Conservation (phyloP, 2,113 vertebrate genomes). For the Ammodytes marinus region DNA sequence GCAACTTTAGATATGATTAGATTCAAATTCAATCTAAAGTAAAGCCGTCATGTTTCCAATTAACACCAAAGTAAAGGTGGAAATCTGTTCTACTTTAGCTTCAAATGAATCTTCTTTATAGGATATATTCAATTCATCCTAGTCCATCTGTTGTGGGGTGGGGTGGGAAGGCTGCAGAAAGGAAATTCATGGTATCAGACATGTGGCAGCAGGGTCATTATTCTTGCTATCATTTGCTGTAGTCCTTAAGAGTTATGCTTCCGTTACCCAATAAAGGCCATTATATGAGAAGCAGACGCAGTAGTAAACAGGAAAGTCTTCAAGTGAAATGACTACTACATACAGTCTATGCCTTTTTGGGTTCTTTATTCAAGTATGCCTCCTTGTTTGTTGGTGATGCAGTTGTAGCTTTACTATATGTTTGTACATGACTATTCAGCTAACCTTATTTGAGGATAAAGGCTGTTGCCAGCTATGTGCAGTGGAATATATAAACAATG, state of each 20-base stretch:
- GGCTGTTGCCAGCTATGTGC: neutral
- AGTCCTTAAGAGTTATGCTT: neutral
- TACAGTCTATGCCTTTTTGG: neutral
- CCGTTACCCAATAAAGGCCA: neutral
- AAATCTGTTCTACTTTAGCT: neutral
- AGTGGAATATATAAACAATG: neutral
- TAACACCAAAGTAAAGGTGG: neutral
- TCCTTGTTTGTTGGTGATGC: neutral
- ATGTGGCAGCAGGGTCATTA: slow-evolving; percentile 7
- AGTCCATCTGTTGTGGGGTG: slow-evolving; percentile 15
- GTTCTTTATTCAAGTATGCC: too few relatives aligned
- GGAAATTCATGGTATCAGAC: slow-evolving; percentile 22
- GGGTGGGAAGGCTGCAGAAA: slow-evolving; percentile 1
- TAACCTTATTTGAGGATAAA: neutral
- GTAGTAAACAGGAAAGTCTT: neutral
- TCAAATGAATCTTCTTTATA: slow-evolving; percentile 18
- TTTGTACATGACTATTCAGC: neutral
- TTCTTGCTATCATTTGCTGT: slow-evolving; percentile 2
- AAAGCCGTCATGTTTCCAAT: neutral
- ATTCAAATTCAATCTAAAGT: neutral
- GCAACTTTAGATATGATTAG: neutral
- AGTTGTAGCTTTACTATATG: neutral
- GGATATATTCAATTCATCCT: slow-evolving; percentile 40
- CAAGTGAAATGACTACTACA: too few relatives aligned
- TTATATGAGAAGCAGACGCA: neutral